Conservation (phyloP, 2,888 invertebrate genomes). For the Hypercompe scribonia region DNA sequence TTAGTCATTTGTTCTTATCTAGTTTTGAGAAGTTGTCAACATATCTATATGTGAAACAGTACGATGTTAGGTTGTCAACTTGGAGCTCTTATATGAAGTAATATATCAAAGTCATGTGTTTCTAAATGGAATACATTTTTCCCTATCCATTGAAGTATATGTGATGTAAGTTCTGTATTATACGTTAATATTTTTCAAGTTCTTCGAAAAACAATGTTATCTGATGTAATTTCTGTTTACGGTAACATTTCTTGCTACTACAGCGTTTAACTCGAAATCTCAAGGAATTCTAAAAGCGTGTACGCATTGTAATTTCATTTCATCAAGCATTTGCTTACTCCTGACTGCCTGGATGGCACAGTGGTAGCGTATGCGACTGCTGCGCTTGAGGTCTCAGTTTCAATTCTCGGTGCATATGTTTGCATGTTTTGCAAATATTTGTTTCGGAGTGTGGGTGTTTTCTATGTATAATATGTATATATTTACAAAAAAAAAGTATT, state of each 20-base stretch:
- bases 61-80: background rate
- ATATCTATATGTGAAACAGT: background rate
- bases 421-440: too few species aligned
- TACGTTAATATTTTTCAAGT: background rate
- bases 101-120: background rate
- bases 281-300: background rate
- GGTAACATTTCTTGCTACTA: background rate
- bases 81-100: background rate
- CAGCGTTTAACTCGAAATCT: background rate
- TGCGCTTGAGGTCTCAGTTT: too few species aligned
- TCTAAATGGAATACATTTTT: background rate
- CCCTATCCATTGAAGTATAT: background rate
- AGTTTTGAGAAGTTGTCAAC: background rate
- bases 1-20: background rate
- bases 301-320: background rate
- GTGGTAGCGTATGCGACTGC: too few species aligned
- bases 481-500: too few species aligned
- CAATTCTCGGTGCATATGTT: too few species aligned
- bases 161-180: background rate
- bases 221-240: background rate
- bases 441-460: too few species aligned
- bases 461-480: too few species aligned
- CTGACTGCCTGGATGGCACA: too few species aligned
- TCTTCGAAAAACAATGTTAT: background rate
- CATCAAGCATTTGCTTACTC: background rate